A percentile compares a stretch with the other conserved stretches of the same genome.
phyloP scores from a whole-genome alignment of 2,113 vertebrate genomes.

The Hippocampus abdominalis region DNA sequence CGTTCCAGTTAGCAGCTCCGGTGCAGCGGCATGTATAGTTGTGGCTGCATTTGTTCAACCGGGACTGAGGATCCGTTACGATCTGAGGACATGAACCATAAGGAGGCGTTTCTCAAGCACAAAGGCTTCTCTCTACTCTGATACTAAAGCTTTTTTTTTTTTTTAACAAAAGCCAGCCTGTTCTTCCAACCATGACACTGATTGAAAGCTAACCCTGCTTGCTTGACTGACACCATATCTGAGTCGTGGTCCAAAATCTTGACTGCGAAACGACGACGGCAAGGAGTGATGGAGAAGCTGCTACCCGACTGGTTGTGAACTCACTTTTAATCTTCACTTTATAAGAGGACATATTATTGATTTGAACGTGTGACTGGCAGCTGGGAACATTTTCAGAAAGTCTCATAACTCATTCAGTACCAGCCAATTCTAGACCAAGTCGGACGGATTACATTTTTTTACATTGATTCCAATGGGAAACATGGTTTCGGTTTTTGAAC shows the following conservation, averaged over 20 bases:
- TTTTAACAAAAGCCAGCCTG: constrained; percentile 71
- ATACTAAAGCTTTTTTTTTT: constrained; percentile 61
- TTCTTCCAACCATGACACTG: constrained; percentile 64
- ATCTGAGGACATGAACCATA: constrained; percentile 70
- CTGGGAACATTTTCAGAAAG: too few species aligned
- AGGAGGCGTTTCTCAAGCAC: constrained; percentile 70
- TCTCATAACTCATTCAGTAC: too few species aligned
- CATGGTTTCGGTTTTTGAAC: too few species aligned
- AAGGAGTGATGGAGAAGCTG: not conserved
- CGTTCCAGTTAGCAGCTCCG: constrained; percentile 28
- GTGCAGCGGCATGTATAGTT: constrained; percentile 40
- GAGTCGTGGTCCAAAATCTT: constrained; percentile 40
- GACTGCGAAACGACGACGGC: not conserved
- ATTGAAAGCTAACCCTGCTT: constrained; percentile 54
- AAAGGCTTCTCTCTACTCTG: constrained; percentile 70
- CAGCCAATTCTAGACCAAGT: too few species aligned
- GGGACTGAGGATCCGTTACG: constrained; percentile 66
- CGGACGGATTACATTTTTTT: too few species aligned
- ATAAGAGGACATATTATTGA: too few species aligned
- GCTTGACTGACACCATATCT: constrained; percentile 58
- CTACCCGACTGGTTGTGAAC: not conserved
- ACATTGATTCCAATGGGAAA: too few species aligned
- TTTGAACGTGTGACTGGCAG: not conserved
- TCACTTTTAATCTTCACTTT: not conserved
- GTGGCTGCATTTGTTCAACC: constrained; percentile 49